Base-by-base conservation (phyloP, 1,140 invertebrate species). In the Procambarus clarkii region DNA sequence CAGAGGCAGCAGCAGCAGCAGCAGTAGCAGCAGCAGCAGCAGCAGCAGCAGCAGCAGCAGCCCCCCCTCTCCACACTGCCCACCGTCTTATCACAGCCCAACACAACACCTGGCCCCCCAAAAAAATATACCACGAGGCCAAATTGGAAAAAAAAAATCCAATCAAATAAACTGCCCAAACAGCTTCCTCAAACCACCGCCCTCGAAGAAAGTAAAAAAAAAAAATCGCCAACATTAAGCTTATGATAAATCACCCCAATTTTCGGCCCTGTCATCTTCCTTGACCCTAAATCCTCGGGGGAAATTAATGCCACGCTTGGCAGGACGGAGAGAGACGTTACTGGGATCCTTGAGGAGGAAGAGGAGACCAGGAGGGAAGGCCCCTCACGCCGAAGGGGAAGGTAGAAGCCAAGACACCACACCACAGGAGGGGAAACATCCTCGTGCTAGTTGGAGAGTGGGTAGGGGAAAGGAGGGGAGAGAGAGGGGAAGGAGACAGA, bases 221-320 rank as follows among this genome's bases (percentile, higher is more conserved):
- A 44, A 58, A 5, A n/a, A n/a, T 44, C 24, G 54, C 34, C 80
- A 54, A 21, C 69, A 76, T 86, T 46, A 76, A 86, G 69, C 54
- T 84, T 85, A 48, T 71, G 45, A 85, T 85, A 85, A 74, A 71
- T 87, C 86, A 79, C 77, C 54, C 77, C 86, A 87, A 87, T 79
- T 87, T 87, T 87, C 54, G 45, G 34, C 60, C 45, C 76, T 76
- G 74, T 79, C 77, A 58, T 87, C 86, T 79, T 77, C 77, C 86
- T 79, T 87, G 86, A 87, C 86, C 86, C 76, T 87, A 87, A 87
- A 79, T 87, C 77, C 86, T 86, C 69, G 50, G 83, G 83, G 83
- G 83, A 86, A 86, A 86, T 86, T 86, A 85, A 86, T 86, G 83
- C 71, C n/a, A 86, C 69, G 83, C 44, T 76, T 86, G 83, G 79